Conservation (phyloP, 2,888 invertebrate genomes). For the Melikaiella ostensackeni region DNA sequence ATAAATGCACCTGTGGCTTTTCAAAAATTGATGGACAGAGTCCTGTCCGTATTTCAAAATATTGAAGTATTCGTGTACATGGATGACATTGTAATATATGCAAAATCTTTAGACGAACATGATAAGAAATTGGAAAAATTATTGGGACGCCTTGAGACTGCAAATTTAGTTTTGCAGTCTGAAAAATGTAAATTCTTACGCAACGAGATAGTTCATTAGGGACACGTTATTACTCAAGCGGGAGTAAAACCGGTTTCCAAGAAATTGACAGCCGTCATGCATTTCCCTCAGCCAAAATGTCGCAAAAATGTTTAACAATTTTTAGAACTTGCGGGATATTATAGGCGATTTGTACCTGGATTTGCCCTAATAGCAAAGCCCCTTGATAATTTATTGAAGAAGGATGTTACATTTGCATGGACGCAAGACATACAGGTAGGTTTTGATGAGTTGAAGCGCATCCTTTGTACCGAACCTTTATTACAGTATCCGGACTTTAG, state of each 20-base stretch:
- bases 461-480: conserved; percentile 45
- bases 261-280: conserved; percentile 7
- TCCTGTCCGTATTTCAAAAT: not conserved
- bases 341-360: not conserved
- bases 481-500: conserved; percentile 70
- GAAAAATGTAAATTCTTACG: conserved; percentile 55
- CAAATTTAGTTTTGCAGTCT: conserved; percentile 60
- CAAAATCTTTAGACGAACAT: conserved; percentile 43
- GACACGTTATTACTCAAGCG: conserved; percentile 3
- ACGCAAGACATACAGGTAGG: conserved; percentile 26
- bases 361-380: conserved; percentile 9
- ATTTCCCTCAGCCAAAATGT: not conserved
- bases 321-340: not conserved
- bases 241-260: conserved; percentile 22
- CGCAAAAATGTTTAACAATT: not conserved
- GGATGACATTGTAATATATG: conserved; percentile 63
- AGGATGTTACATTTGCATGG: conserved; percentile 47
- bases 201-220: conserved; percentile 3
- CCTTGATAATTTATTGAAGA: conserved; percentile 49
- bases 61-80: conserved; percentile 19
- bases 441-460: conserved; percentile 40
- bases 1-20: conserved; percentile 53
- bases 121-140: not conserved
- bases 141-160: not conserved
- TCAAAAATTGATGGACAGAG: conserved; percentile 51